These are phyloP conservation scores for Gila robusta DNA, from an alignment of 2,797 vertebrate genomes.

Conservation along the genomic window DNA sequence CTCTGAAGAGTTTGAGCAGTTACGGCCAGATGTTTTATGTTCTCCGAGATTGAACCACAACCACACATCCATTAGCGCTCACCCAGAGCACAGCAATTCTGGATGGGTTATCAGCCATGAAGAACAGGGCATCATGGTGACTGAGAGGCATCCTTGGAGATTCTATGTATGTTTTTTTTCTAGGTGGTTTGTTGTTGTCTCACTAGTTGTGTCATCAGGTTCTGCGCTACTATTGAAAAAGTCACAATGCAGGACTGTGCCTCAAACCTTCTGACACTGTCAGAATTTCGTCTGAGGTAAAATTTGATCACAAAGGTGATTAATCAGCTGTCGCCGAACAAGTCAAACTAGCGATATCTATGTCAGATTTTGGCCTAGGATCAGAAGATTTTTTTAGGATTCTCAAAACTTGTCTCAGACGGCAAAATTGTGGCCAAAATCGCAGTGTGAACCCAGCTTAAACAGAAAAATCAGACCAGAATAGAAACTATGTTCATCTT, in stretches of 20 bases:
- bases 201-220: no score
- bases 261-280: not conserved
- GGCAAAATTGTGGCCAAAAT: no score
- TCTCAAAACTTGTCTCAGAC: no score
- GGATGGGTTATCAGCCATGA: not conserved
- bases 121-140: not conserved
- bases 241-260: not conserved
- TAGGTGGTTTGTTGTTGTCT: not conserved
- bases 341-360: no score
- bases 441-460: no score
- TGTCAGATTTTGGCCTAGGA: no score
- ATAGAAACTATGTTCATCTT: no score
- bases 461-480: no score
- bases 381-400: no score
- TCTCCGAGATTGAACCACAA: not conserved
- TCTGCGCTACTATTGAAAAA: not conserved
- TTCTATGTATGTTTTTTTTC: not conserved
- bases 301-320: no score
- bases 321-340: no score
- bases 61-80: not conserved
- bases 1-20: constrained; percentile 11
- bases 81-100: not conserved
- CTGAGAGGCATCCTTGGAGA: not conserved
- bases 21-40: constrained; percentile 37
- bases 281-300: not conserved